Evolutionary conservation across 2,797 vertebrate species (phyloP).

Genomic region (Ammospiza maritima): DNA sequence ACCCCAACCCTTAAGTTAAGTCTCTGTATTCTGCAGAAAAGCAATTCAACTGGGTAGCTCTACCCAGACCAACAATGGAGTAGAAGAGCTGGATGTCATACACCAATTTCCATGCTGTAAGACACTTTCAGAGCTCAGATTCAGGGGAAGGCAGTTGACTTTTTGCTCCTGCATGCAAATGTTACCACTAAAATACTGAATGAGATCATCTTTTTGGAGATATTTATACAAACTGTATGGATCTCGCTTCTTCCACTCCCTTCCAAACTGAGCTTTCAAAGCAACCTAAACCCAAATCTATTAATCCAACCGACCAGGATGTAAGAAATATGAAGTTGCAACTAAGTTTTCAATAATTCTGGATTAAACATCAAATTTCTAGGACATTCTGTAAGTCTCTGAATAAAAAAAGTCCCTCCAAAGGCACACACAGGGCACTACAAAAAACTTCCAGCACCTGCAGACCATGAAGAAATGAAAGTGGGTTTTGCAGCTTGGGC

Average conservation of each 20-base stretch:
- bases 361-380: not conserved
- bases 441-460: not conserved
- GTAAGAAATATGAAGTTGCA: rapidly evolving
- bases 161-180: not conserved
- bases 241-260: not conserved
- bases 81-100: not conserved
- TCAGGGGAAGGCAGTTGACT: not conserved
- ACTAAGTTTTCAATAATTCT: not conserved
- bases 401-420: not conserved
- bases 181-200: not conserved
- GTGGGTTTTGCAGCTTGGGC: not conserved
- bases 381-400: not conserved
- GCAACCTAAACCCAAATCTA: not conserved
- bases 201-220: not conserved
- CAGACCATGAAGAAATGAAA: not conserved
- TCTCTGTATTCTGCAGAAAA: not conserved
- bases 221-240: not conserved
- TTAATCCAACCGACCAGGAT: not conserved
- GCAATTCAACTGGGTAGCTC: not conserved
- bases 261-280: not conserved
- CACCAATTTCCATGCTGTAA: not conserved
- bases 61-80: not conserved
- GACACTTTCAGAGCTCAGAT: not conserved
- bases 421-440: not conserved
- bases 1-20: not conserved